phyloP scores from a whole-genome alignment of 2,797 vertebrate species.

The Chlorospingus semifuscus region DNA sequence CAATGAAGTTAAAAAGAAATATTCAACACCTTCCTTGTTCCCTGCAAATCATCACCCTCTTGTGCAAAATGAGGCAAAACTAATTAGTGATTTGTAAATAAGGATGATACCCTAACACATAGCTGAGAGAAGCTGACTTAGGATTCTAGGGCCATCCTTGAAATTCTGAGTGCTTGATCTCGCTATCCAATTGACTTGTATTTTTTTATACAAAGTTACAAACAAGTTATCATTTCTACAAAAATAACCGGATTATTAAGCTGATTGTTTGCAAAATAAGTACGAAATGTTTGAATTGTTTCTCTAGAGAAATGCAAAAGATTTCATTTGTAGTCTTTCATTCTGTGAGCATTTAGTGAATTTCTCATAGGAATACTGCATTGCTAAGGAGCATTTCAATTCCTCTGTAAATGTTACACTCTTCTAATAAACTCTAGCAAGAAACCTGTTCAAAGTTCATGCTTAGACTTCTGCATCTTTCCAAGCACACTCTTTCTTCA shows the following conservation, averaged over 20 bases:
- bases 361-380: neutral
- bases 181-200: neutral
- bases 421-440: slow-evolving; percentile 12
- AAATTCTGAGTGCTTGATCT: neutral
- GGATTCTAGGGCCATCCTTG: neutral
- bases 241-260: neutral
- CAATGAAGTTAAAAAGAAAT: slow-evolving; percentile 1
- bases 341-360: slow-evolving; percentile 14
- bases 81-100: neutral
- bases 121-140: neutral
- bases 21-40: neutral
- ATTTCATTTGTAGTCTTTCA: slow-evolving; percentile 4
- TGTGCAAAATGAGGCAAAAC: neutral
- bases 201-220: neutral
- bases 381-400: neutral
- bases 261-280: slow-evolving; percentile 4
- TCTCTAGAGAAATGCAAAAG: slow-evolving; percentile 5
- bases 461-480: slow-evolving; percentile 25
- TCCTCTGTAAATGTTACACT: neutral
- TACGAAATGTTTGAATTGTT: neutral
- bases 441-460: slow-evolving; percentile 5
- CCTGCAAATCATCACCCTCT: neutral
- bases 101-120: neutral
- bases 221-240: neutral
- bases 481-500: slow-evolving; percentile 24